Evolutionary conservation across 1,140 invertebrate species (phyloP), one percentile per base, ranked within the genome.

Genomic region (Musca domestica): DNA sequence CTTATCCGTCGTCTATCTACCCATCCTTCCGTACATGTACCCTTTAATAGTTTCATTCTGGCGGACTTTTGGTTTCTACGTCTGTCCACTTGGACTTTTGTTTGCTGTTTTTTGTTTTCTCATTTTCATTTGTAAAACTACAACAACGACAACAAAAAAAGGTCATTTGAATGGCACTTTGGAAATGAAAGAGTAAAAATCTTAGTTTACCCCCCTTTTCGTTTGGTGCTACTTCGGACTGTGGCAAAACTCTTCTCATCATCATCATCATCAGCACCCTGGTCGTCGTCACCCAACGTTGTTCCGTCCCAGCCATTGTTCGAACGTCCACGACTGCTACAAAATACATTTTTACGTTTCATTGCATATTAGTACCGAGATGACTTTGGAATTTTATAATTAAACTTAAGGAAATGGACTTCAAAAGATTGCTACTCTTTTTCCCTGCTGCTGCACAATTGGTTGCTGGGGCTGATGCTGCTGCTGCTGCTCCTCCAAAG

Each of bases 341-440:
- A 41, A 41, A 41, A 41, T 7, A 41, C 34, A 41, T 41, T 41
- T 56, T 56, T 56, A 56, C 52, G 52, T 56, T 56, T 56, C 52
- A 56, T 25, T 56, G 52, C 52, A 56, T 56, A 56, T 56, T 56
- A 56, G 52, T 56, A 17, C 52, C 25, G 23, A 56, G 52, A 56
- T 56, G 52, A 23, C 52, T 56, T 41, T 56, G 52, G 52, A 56
- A 56, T 56, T 56, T 56, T 56, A 56, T 56, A 56, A 56, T 56
- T 56, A 56, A 56, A 56, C 23, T 56, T 56, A 56, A 27, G 23
- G 52, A 56, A 56, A 56, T 56, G 23, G 25, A 56, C 52, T 56
- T 56, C 52, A 12, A 56, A 56, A 56, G 22, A 19, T 17, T 49
- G 25, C 52, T 56, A 27, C 48, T 56, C n/a, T 54, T 22, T 54